These are phyloP conservation scores for Cantharis lateralis DNA, from an alignment of 2,888 invertebrate genomes.

Conservation along the genomic window DNA sequence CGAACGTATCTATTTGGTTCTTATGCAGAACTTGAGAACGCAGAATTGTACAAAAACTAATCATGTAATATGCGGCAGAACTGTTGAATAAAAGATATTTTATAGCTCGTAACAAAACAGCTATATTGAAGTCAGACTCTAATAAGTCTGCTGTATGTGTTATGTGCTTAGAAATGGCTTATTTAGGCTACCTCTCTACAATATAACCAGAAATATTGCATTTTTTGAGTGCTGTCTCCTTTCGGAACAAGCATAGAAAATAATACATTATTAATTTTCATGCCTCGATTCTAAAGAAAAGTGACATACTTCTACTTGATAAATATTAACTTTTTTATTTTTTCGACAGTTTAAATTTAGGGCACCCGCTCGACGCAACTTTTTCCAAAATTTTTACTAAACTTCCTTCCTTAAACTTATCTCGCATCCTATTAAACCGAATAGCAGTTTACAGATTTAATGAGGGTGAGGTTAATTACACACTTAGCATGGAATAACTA, in stretches of 20 bases:
- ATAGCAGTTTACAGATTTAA: not conserved
- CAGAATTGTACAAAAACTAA: conserved; percentile 43
- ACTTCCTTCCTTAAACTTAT: not conserved
- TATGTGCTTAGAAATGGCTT: conserved; percentile 52
- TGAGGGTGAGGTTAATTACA: not conserved
- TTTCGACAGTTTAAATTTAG: not conserved
- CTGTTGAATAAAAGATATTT: conserved; percentile 51
- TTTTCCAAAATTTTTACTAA: not conserved
- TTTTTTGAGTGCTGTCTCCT: conserved; percentile 25
- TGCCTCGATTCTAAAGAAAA: conserved; percentile 20
- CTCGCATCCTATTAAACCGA: not conserved
- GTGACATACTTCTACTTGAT: conserved; percentile 23
- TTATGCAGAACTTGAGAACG: conserved; percentile 39
- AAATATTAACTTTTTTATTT: conserved; percentile 21
- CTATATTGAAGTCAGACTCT: conserved; percentile 46
- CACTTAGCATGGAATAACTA: not conserved
- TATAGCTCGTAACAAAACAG: conserved; percentile 45
- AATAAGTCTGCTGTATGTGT: conserved; percentile 49
- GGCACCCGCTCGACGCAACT: not conserved
- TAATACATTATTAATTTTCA: conserved; percentile 31
- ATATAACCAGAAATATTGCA: conserved; percentile 31
- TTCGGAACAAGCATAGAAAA: conserved; percentile 21
- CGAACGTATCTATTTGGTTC: conserved; percentile 31
- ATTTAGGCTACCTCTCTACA: conserved; percentile 43
- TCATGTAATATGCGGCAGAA: conserved; percentile 43